Evolutionary conservation across 2,113 vertebrate genomes (phyloP), one percentile per base, ranked within the genome.

Genomic region (Ceyx cyanopectus): DNA sequence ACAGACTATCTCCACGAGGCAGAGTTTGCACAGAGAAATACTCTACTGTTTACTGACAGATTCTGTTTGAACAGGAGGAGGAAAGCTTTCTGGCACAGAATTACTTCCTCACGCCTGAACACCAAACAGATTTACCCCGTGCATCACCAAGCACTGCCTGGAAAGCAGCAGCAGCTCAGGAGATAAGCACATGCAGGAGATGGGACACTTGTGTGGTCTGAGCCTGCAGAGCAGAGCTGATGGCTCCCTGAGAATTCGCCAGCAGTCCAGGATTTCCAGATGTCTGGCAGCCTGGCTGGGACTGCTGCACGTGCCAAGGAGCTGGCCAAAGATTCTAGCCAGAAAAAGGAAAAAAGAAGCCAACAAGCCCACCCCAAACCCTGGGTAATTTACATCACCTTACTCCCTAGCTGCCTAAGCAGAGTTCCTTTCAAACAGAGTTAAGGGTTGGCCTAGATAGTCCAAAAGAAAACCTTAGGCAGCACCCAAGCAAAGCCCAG

Each of bases 231-330:
- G 57, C 0, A 4, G 61, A 0, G 30, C 1, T 34, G 21, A 62
- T 15, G 65, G 14, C 57, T 1, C 6, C 2, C 12, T 20, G 70
- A 74, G 70, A 61, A 69, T 24, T 19, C 43, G 21, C 67, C n/a
- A 69, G 7, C 57, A 34, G 57, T 46, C 81, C 93, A 90, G 83
- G 9, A 91, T 72, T 77, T n/a, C 77, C 96, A 93, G 88, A 81
- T 95, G 95, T 93, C 92, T 96, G 93, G 90, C 92, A 93, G 93
- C 77, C 80, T 54, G 69, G 69, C 41, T 84, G 61, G 51, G 48
- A 37, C 83, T 6, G 9, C 4, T 12, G 74, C 61, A 51, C 2
- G 1, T 50, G 80, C 62, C 83, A 84, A 90, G 79, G 50, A 62
- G 81, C 69, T 32, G 69, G 45, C 86, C 90, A 92, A 37, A 61